Conservation (phyloP, 2,888 invertebrate species). For the Lycia hirtaria region DNA sequence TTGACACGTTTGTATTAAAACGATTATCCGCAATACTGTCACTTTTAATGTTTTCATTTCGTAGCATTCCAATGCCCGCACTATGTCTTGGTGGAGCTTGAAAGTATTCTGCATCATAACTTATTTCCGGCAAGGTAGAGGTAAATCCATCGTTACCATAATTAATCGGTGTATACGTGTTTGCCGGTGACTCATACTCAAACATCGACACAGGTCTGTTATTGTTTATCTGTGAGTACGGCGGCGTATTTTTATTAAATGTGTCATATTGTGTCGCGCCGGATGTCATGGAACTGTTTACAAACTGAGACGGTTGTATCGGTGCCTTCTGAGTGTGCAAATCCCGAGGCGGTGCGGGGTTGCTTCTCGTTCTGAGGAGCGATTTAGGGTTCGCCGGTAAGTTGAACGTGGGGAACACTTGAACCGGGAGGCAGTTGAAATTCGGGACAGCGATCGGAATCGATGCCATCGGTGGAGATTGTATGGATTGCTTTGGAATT, state of each 20-base stretch:
- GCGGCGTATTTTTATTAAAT: slow-evolving; percentile 51
- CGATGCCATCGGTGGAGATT: slow-evolving; percentile 80
- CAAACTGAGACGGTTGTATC: slow-evolving; percentile 45
- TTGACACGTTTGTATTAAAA: background rate
- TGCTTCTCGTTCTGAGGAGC: slow-evolving; percentile 73
- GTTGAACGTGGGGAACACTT: slow-evolving; percentile 87
- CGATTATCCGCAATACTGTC: slow-evolving; percentile 13
- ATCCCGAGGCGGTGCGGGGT: slow-evolving; percentile 62
- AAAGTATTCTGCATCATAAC: slow-evolving; percentile 65
- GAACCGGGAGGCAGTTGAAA: slow-evolving; percentile 79
- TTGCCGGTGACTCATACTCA: slow-evolving; percentile 52
- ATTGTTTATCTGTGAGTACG: slow-evolving; percentile 55
- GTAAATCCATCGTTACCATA: slow-evolving; percentile 56
- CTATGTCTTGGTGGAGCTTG: slow-evolving; percentile 47
- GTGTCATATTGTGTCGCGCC: slow-evolving; percentile 49
- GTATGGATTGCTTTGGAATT: slow-evolving; percentile 79
- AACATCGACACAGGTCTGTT: slow-evolving; percentile 59
- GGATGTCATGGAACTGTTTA: slow-evolving; percentile 47
- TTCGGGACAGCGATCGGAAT: slow-evolving; percentile 74
- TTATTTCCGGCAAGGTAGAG: slow-evolving; percentile 59
- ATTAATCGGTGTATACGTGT: slow-evolving; percentile 44
- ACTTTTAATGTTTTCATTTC: slow-evolving; percentile 32
- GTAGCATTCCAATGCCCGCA: slow-evolving; percentile 35
- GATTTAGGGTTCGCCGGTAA: slow-evolving; percentile 89
- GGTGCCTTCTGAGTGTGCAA: slow-evolving; percentile 46